A percentile compares a stretch with the other conserved stretches of the same genome.
Conservation (phyloP, 2,113 vertebrate genomes). For the Garra rufa region DNA sequence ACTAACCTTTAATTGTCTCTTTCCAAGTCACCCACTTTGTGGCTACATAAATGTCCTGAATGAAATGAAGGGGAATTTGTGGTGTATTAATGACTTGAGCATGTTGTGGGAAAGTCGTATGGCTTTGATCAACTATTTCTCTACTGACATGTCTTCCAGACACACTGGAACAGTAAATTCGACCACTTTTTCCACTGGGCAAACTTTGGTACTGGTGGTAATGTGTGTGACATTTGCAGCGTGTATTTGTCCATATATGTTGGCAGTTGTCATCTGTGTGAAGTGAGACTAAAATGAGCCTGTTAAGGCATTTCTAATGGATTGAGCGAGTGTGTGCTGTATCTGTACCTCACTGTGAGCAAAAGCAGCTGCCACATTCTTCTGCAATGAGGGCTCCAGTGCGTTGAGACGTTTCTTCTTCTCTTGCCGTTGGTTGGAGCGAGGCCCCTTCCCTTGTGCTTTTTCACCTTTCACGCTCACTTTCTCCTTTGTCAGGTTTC, state of each 20-base stretch:
- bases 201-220: neutral
- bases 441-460: slow-evolving; percentile 22
- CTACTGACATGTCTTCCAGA: slow-evolving; percentile 22
- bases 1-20: neutral
- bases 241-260: neutral
- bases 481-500: slow-evolving; percentile 50
- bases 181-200: slow-evolving; percentile 41
- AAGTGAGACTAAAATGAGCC: neutral
- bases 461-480: slow-evolving; percentile 44
- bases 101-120: slow-evolving; percentile 9
- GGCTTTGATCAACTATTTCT: slow-evolving; percentile 44
- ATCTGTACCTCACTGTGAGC: slow-evolving; percentile 51
- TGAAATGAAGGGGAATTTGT: slow-evolving; percentile 31
- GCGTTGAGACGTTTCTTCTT: slow-evolving; percentile 52
- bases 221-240: neutral
- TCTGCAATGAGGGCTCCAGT: slow-evolving; percentile 51
- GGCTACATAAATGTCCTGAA: neutral
- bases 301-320: neutral
- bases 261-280: neutral
- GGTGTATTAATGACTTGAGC: slow-evolving; percentile 20
- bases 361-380: slow-evolving; percentile 55
- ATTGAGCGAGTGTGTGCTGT: neutral
- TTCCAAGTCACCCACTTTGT: neutral
- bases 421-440: slow-evolving; percentile 39
- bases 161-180: slow-evolving; percentile 19